Conservation (phyloP, 2,888 invertebrate species). For the Monochamus alternatus region DNA sequence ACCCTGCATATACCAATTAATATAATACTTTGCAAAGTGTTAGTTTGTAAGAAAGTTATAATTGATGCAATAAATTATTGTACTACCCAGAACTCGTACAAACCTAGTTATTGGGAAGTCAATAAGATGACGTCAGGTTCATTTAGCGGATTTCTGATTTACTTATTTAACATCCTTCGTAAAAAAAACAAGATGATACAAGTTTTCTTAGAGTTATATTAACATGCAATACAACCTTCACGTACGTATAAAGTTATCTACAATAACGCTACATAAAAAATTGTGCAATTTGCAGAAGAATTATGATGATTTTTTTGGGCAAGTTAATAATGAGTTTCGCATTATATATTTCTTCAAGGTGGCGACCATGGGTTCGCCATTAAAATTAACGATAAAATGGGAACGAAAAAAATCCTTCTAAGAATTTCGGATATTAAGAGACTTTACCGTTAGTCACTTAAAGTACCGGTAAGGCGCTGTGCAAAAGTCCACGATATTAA, state of each 20-base stretch:
- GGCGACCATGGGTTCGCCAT: constrained; percentile 3
- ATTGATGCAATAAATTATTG: no score
- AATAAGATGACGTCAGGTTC: background rate
- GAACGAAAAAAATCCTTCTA: background rate
- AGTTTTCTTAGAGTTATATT: constrained; percentile 13
- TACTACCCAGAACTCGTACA: no score
- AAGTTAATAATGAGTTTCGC: constrained; percentile 2
- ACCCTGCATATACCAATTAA: no score
- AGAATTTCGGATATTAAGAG: no score
- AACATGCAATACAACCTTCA: constrained; percentile 22
- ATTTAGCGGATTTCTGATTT: constrained; percentile 7
- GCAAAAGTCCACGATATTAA: no score
- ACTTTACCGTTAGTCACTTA: no score
- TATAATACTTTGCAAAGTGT: no score
- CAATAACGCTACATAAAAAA: constrained; percentile 7
- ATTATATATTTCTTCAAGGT: constrained; percentile 9
- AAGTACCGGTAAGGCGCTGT: no score
- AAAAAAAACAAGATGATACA: background rate
- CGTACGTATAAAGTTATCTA: background rate
- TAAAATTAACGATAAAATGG: background rate
- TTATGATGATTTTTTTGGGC: constrained; percentile 21
- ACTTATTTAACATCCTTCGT: constrained; percentile 7
- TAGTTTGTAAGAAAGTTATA: no score
- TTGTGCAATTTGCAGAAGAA: constrained; percentile 25
- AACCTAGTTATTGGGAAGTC: no score